Evolutionary conservation across 2,797 vertebrate genomes (phyloP), one percentile per base, ranked within the genome.

Genomic region (Lutjanus argentimaculatus): DNA sequence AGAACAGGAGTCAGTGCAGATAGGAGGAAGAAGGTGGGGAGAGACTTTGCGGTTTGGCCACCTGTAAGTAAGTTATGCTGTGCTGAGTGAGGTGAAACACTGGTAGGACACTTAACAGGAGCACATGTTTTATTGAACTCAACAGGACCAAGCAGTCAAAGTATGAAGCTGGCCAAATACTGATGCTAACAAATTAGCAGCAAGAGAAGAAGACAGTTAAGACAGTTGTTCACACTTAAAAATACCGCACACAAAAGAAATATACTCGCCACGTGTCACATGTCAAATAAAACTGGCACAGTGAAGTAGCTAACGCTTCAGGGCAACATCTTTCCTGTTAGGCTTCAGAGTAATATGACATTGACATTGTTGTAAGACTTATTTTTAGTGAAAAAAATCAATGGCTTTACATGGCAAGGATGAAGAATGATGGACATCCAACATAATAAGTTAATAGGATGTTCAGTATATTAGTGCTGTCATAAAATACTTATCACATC

Each of bases 401-500:
- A 52, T 82, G 49, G 7, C 16, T 79, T 74, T 55, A 71, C 51
- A 81, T 53, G 16, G 42, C 55, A 66, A 61, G 15, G 51, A 64
- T 56, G 62, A 81, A 56, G 53, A 67, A 81, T 76, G 61, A 75
- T 81, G 43, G 67, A 77, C 42, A 7, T n/a, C 19, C 19, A 61
- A 15, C 48, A 62, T 40, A 36, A 56, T 62, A 53, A 43, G 13
- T 70, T 75, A 56, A 84, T 16, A 73, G 46, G 56, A 81, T 70
- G 58, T 76, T 77, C 36, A 19, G 66, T 72, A 62, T 64, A 70
- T 58, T 75, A 55, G 22, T 62, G 40, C 58, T 74, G 52, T 46
- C 67, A 65, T 75, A 36, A 85, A 90, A 71, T 51, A 52, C 66
- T 82, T 82, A 71, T 73, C 42, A 57, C 49, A 55, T 63, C 58